Percentiles rank a stretch among this genome's conserved stretches.
Evolutionary conservation across 1,140 invertebrate genomes (phyloP).

Genomic region (Bombus ignitus): DNA sequence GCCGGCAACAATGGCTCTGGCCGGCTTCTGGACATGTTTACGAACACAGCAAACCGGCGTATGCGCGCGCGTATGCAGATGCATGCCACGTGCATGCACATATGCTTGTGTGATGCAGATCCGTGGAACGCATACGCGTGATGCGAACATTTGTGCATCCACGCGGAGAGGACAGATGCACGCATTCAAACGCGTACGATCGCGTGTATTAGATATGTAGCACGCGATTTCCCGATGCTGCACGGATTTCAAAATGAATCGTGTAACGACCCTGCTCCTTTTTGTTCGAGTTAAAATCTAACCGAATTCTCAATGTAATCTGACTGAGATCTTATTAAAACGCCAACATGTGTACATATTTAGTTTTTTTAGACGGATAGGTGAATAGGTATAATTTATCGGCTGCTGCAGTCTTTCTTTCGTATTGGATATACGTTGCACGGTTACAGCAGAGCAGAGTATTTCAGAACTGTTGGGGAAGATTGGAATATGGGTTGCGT

Average conservation of each 20-base stretch:
- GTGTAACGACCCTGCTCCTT: neutral
- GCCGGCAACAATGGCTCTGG: conserved; percentile 73
- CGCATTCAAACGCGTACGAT: neutral
- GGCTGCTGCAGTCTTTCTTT: neutral
- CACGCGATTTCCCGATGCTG: neutral
- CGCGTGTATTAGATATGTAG: neutral
- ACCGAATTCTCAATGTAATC: neutral
- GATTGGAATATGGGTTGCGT: neutral
- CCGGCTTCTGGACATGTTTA: conserved; percentile 60
- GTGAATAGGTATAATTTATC: neutral
- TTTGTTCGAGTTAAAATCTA: neutral
- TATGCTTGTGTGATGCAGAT: conserved; percentile 19
- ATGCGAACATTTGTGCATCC: conserved; percentile 4
- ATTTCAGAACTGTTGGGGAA: neutral
- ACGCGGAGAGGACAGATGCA: neutral
- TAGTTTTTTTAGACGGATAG: neutral
- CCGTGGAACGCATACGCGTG: neutral
- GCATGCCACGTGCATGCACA: neutral
- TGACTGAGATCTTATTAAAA: neutral
- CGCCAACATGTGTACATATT: neutral
- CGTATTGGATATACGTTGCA: neutral
- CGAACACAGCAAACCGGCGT: neutral
- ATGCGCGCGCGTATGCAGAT: neutral
- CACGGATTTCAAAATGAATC: neutral
- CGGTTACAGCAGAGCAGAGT: neutral